Evolutionary conservation across 2,888 invertebrate species (phyloP), one percentile per base, ranked within the genome.

Genomic region (Hyles lineata): DNA sequence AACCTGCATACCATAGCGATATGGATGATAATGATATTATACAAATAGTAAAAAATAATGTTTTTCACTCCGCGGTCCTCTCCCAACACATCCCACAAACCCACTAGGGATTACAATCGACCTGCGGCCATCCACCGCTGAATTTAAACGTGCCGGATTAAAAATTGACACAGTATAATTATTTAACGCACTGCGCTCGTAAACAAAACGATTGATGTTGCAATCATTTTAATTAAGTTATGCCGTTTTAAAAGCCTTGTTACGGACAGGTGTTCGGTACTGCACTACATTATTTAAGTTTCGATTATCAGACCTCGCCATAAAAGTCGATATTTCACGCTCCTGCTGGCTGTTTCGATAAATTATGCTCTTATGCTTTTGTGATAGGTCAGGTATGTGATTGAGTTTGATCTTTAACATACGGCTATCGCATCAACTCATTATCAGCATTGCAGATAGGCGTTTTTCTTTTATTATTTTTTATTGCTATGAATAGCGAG

Each of bases 91-190:
- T n/a, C 8, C 35, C 52, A 60, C 63, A 11, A n/a, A 59, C 59
- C 69, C 72, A 19, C 43, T 60, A 50, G 52, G 75, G 70, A 72
- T 75, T 72, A 72, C 70, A 70, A 55, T 75, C 5, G 63, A 62
- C 74, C 75, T 62, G 67, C 71, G 76, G 79, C 79, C 76, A 67
- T 72, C 77, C 76, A 78, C 80, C 79, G 76, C 82, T 78, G 80
- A 84, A 85, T 85, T 83, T 83, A 84, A 86, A 82, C 83, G 81
- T 72, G 73, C 73, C 70, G 81, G 80, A 85, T 85, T 84, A 86
- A 86, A 87, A 84, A 83, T 80, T 79, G 76, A 78, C 79, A 78
- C 79, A 81, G 83, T 79, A 80, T 80, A 82, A 83, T 85, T 82
- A 83, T 84, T 84, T 74, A 81, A 72, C 75, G 75, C 74, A 71